Percentiles rank a stretch among this genome's conserved stretches.
Evolutionary conservation across 2,888 invertebrate species (phyloP).

Genomic region (Barypeithes pellucidus): DNA sequence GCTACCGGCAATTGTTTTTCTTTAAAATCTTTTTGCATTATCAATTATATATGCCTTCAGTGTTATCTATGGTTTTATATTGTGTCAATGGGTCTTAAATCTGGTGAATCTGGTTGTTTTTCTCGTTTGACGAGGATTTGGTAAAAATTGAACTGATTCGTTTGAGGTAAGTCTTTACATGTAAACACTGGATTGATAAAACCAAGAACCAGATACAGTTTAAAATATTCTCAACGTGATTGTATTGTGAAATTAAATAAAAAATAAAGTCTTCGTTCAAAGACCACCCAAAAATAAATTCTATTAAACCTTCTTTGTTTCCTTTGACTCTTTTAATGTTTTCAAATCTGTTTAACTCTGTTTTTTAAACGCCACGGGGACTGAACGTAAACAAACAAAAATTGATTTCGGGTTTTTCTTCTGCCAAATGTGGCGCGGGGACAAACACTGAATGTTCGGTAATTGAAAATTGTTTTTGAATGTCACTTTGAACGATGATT

Average conservation of each 20-base stretch:
- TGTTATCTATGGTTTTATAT: slow-evolving; percentile 36
- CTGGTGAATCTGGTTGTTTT: slow-evolving; percentile 12
- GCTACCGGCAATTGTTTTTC: slow-evolving; percentile 49
- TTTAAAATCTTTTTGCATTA: slow-evolving; percentile 50
- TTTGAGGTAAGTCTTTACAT: not conserved
- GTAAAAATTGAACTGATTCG: not conserved
- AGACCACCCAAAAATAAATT: slow-evolving; percentile 11
- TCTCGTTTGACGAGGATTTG: not conserved
- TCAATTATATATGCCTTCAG: slow-evolving; percentile 40
- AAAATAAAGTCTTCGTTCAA: not conserved
- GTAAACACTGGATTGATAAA: too few relatives aligned
- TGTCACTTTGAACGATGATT: slow-evolving; percentile 3
- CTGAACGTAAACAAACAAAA: slow-evolving; percentile 5
- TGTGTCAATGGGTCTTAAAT: slow-evolving; percentile 49
- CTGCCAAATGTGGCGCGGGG: not conserved
- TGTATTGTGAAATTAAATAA: too few relatives aligned
- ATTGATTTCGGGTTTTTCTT: slow-evolving; percentile 3
- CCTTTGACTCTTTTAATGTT: slow-evolving; percentile 7
- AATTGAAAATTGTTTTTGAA: slow-evolving; percentile 12
- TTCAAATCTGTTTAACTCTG: slow-evolving; percentile 10
- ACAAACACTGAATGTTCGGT: not conserved
- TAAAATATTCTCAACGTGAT: not conserved
- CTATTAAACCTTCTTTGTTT: slow-evolving; percentile 6
- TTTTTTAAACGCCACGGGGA: slow-evolving; percentile 3
- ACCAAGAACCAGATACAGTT: too few relatives aligned